Percentiles rank a stretch among this genome's conserved stretches.
These are phyloP conservation scores for Rhyacichthys aspro DNA, from an alignment of 2,797 vertebrate genomes.

Conservation along the genomic window DNA sequence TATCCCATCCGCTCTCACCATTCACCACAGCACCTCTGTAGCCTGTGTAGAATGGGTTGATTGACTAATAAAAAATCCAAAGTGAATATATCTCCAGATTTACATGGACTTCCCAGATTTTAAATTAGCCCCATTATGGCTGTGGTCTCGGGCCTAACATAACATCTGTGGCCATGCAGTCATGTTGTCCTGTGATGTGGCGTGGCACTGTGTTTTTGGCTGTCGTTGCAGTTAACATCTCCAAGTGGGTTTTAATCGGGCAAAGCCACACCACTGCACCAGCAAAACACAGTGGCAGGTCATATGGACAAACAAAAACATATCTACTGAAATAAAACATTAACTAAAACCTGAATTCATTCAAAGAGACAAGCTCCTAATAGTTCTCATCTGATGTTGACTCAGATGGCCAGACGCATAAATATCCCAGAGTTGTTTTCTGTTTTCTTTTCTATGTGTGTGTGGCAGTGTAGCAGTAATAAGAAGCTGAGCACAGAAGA, in stretches of 20 bases:
- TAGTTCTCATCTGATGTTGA: constrained; percentile 22
- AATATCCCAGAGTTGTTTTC: constrained; percentile 28
- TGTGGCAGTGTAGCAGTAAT: constrained; percentile 1
- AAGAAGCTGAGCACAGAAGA: constrained; percentile 4
- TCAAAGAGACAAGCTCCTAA: constrained; percentile 14
- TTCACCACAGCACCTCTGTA: no score
- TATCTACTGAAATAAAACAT: constrained; percentile 1
- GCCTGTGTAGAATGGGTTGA: no score
- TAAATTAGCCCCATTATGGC: no score
- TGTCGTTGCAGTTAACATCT: constrained; percentile 27
- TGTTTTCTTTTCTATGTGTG: constrained; percentile 29
- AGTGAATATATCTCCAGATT: no score
- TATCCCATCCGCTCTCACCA: no score
- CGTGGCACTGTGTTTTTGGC: constrained; percentile 24
- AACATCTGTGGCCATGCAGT: background rate
- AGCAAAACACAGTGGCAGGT: background rate
- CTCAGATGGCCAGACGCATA: constrained; percentile 28
- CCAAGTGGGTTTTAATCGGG: constrained; percentile 25
- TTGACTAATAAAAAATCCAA: no score
- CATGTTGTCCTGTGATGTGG: constrained; percentile 21
- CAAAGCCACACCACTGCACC: background rate
- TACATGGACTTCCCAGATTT: no score
- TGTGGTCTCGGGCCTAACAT: no score
- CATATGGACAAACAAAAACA: constrained; percentile 5
- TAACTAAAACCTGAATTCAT: constrained; percentile 9